phyloP scores from a whole-genome alignment of 2,797 vertebrate species.

The Bradypus variegatus region DNA sequence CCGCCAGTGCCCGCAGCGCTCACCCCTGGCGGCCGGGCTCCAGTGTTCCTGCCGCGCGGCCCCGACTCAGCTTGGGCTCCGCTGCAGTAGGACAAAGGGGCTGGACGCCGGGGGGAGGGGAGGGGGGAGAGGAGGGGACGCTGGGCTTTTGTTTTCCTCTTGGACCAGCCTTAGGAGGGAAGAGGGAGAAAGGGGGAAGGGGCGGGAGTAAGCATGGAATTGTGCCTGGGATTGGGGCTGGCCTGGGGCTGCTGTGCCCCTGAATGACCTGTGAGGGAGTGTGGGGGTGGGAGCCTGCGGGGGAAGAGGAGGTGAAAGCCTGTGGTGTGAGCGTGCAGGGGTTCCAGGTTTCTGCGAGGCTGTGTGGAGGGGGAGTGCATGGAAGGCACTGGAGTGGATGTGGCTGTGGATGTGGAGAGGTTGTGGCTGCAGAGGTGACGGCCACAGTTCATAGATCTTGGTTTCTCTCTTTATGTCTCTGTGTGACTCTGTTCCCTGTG shows the following conservation, averaged over 20 bases:
- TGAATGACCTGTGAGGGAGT: neutral
- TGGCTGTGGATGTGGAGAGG: neutral
- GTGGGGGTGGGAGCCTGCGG: neutral
- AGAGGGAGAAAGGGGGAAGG: neutral
- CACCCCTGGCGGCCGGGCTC: neutral
- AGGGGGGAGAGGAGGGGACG: neutral
- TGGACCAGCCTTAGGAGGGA: conserved; percentile 9
- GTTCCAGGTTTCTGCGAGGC: neutral
- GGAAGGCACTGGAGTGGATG: neutral
- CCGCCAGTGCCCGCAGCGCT: neutral
- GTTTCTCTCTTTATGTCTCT: neutral
- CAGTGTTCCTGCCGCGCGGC: neutral
- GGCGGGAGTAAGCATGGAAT: neutral
- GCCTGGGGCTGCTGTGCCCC: neutral
- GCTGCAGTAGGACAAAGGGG: conserved; percentile 61
- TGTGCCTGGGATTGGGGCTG: neutral
- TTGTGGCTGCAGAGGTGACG: too few species aligned
- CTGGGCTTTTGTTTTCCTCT: conserved; percentile 60
- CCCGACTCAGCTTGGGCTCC: conserved; percentile 40
- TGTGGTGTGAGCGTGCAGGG: neutral
- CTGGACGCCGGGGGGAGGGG: conserved; percentile 40
- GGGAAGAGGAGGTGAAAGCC: neutral
- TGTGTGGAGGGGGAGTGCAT: neutral
- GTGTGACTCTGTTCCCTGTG: neutral
- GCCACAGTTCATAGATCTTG: neutral